Evolutionary conservation across 2,113 vertebrate genomes (phyloP).

Genomic region (Dipodomys spectabilis): DNA sequence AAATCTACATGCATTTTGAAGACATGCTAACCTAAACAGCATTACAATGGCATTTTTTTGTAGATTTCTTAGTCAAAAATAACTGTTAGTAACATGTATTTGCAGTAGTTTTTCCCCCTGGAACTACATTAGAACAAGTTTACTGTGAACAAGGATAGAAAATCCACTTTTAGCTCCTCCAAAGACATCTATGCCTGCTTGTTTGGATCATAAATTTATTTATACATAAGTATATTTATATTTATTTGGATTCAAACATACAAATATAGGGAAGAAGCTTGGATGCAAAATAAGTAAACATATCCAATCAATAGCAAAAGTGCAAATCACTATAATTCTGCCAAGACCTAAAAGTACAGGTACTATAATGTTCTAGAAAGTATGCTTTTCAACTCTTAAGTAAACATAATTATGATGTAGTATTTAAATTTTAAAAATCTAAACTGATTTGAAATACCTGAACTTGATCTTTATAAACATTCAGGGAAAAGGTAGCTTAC

Average conservation of each 20-base stretch:
- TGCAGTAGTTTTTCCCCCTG: background rate
- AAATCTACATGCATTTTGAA: background rate
- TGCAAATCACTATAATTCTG: background rate
- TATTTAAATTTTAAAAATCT: slow-evolving; percentile 43
- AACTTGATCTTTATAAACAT: slow-evolving; percentile 27
- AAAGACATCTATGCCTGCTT: background rate
- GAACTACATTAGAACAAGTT: background rate
- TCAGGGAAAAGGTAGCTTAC: background rate
- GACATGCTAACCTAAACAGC: background rate
- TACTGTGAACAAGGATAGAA: background rate
- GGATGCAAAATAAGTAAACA: background rate
- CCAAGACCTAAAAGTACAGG: background rate
- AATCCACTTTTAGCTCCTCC: background rate
- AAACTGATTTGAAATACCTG: slow-evolving; percentile 28
- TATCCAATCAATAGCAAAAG: background rate
- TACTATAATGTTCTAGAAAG: background rate
- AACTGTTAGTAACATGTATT: background rate
- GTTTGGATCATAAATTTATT: background rate
- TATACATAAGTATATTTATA: background rate
- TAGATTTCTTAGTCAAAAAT: background rate
- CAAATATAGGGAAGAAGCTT: background rate
- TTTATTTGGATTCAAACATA: background rate
- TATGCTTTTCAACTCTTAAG: background rate
- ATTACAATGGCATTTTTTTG: background rate
- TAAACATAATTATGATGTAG: slow-evolving; percentile 40